These are phyloP conservation scores for Samia ricini DNA, from an alignment of 1,140 invertebrate genomes.

Conservation along the genomic window DNA sequence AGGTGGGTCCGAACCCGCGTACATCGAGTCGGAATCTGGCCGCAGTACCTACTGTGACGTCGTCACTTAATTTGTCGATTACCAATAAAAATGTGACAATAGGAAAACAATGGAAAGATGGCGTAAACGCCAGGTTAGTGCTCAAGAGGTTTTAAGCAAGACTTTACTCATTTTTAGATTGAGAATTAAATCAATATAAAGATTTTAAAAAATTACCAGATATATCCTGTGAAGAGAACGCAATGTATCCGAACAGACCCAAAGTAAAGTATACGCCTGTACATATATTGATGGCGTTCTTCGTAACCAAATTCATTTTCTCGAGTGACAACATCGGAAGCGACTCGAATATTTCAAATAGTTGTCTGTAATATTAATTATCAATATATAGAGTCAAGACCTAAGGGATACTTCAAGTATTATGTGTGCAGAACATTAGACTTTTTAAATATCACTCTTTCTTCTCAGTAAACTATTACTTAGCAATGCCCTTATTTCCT, in stretches of 20 bases:
- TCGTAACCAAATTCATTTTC: slow-evolving; percentile 92
- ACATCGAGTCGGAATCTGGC: no score
- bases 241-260: slow-evolving; percentile 97
- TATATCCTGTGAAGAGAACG: slow-evolving; percentile 87
- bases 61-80: no score
- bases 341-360: slow-evolving; percentile 97
- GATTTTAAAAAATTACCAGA: slow-evolving; percentile 75
- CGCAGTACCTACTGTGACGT: no score
- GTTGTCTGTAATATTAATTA: slow-evolving; percentile 85
- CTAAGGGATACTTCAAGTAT: not conserved
- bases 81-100: no score
- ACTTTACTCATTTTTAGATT: no score
- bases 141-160: no score
- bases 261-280: slow-evolving; percentile 91
- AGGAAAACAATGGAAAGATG: no score
- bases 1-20: no score
- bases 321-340: slow-evolving; percentile 92
- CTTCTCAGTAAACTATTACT: no score
- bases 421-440: not conserved
- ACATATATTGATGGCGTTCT: slow-evolving; percentile 94
- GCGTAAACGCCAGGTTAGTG: no score
- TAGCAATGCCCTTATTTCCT: no score
- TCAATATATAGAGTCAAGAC: not conserved
- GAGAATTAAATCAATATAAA: not conserved
- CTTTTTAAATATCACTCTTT: no score